Evolutionary conservation across 1,140 invertebrate species (phyloP), one percentile per base, ranked within the genome.

Genomic region (Hormaphis cornu): DNA sequence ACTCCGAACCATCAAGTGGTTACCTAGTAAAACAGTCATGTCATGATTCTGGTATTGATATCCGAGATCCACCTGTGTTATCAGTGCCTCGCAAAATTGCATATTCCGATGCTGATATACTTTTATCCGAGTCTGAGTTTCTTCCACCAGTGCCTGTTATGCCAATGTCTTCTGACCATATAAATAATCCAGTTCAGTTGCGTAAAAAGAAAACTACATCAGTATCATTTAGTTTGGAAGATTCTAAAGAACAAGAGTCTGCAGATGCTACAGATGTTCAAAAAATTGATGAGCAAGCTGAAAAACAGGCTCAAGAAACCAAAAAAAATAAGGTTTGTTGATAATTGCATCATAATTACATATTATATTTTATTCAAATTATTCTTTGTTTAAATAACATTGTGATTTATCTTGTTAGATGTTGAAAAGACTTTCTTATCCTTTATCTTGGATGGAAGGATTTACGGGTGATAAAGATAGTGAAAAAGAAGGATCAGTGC

Each of bases 381-480:
- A 30, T 46, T 8, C 42, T 8, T 46, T 46, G 42, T 8, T 18
- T 28, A n/a, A 44, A 18, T 22, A 4, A 20, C 28, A 46, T 28
- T 20, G 46, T 30, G 37, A 30, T 18, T 40, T 22, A n/a, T 40
- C 16, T 46, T 37, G 73, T 53, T 73, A 91, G 89, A 91, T 93
- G 87, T 80, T 93, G 70, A 94, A 94, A 80, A 84, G 91, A 73
- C 83, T 95, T 40, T 93, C 90, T 1, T 93, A 94, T 79, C 92
- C 92, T n/a, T 78, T 94, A 50, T 87, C 90, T 2, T 93, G 90
- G 90, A 90, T 95, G 83, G 92, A 93, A 79, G 90, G 90, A 20
- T 77, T 79, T 58, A 78, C 79, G 26, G 79, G 81, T 56, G 80
- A 82, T 63, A 82, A 81, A 69, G 80, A 81, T 72, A 48, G 5